A percentile compares a stretch with the other conserved stretches of the same genome.
phyloP scores from a whole-genome alignment of 2,888 invertebrate genomes.

The Agrenia bidenticulata region DNA sequence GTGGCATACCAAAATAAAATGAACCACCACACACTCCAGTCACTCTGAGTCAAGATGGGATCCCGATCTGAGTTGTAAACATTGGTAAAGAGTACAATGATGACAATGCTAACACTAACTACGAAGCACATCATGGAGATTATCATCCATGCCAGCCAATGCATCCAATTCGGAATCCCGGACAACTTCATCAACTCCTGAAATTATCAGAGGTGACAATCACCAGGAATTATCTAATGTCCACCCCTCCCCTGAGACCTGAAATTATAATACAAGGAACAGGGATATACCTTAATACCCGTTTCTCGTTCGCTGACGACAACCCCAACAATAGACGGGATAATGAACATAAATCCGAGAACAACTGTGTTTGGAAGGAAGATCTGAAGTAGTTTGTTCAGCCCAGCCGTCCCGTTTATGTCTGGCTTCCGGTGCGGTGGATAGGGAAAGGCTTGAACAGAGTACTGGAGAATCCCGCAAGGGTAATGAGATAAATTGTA shows the following conservation, averaged over 20 bases:
- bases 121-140: conserved; percentile 57
- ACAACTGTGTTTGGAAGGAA: conserved; percentile 57
- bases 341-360: conserved; percentile 59
- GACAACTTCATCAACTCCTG: conserved; percentile 63
- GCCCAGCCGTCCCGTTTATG: background rate
- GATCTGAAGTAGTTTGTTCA: background rate
- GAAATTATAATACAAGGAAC: background rate
- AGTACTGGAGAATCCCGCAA: conserved; percentile 56
- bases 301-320: conserved; percentile 64
- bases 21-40: conserved; percentile 55
- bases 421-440: conserved; percentile 56
- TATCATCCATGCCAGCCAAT: conserved; percentile 61
- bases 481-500: no score
- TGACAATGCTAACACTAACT: conserved; percentile 56
- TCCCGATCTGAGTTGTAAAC: no score
- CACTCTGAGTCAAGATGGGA: conserved; percentile 56
- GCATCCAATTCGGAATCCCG: conserved; percentile 61
- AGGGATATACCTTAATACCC: conserved; percentile 61
- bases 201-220: no score
- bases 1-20: conserved; percentile 57
- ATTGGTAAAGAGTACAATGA: conserved; percentile 55
- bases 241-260: no score
- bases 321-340: conserved; percentile 60
- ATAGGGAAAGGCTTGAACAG: conserved; percentile 63
- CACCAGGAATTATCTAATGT: no score